A percentile compares a stretch with the other conserved stretches of the same genome.
phyloP scores from a whole-genome alignment of 2,797 vertebrate species.

The Galagoides demidoff region DNA sequence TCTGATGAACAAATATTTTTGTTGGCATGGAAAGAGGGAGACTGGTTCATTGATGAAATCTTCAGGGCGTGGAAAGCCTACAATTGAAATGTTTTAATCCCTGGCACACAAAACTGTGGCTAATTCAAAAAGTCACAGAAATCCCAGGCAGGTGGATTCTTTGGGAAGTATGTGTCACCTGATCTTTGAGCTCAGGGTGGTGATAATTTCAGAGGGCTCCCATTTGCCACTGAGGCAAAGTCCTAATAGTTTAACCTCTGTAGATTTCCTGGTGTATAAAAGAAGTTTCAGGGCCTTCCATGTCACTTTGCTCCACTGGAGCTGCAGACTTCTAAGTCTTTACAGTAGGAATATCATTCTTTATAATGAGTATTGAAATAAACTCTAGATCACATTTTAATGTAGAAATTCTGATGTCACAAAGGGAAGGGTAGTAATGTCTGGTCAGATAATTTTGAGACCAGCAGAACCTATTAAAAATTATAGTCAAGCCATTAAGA shows the following conservation, averaged over 20 bases:
- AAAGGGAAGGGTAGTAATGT: slow-evolving; percentile 59
- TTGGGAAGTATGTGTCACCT: background rate
- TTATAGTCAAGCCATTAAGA: slow-evolving; percentile 68
- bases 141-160: slow-evolving; percentile 54
- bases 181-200: background rate
- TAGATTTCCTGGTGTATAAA: background rate
- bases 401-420: slow-evolving; percentile 51
- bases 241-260: background rate
- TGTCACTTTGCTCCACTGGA: background rate
- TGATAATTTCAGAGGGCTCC: background rate
- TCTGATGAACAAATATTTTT: slow-evolving; percentile 63
- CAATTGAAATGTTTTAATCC: slow-evolving; percentile 33
- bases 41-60: slow-evolving; percentile 66
- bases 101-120: slow-evolving; percentile 48
- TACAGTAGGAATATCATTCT: background rate
- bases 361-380: slow-evolving; percentile 59
- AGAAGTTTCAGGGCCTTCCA: background rate
- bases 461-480: slow-evolving; percentile 62
- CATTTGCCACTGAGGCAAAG: background rate
- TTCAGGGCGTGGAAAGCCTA: slow-evolving; percentile 44
- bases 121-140: slow-evolving; percentile 60
- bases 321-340: background rate
- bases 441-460: slow-evolving; percentile 63
- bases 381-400: slow-evolving; percentile 58
- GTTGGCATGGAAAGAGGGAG: slow-evolving; percentile 62